phyloP scores from a whole-genome alignment of 2,113 vertebrate species.

The Sturnus vulgaris region DNA sequence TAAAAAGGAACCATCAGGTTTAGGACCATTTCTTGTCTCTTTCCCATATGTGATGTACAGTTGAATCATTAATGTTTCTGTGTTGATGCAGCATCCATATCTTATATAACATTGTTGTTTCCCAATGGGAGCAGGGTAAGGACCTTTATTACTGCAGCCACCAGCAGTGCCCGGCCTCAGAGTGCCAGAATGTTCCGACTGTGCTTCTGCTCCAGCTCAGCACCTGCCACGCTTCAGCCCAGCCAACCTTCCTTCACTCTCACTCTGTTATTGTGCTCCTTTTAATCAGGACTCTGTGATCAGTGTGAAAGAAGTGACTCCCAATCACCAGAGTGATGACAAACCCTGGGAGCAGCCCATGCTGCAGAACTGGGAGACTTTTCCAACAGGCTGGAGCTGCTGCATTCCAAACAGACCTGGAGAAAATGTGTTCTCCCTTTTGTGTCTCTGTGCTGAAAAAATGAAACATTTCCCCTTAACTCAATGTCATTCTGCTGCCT shows the following conservation, averaged over 20 bases:
- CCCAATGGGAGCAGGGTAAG: neutral
- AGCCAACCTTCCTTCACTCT: neutral
- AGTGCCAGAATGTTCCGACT: neutral
- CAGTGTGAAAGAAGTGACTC: neutral
- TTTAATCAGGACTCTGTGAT: neutral
- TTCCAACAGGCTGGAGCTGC: neutral
- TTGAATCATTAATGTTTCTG: neutral
- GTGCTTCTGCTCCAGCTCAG: neutral
- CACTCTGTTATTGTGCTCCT: neutral
- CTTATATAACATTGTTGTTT: neutral
- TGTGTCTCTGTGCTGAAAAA: neutral
- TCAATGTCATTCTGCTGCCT: neutral
- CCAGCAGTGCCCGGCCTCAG: neutral
- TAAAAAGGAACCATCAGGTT: neutral
- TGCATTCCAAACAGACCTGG: neutral
- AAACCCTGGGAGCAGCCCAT: neutral
- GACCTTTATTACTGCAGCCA: fast-evolving
- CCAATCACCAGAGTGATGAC: neutral
- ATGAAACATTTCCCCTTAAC: neutral
- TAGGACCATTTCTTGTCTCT: neutral
- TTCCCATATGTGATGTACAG: neutral
- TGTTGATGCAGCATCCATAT: neutral
- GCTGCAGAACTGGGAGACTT: neutral
- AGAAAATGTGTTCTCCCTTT: neutral
- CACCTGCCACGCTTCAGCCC: neutral